A percentile compares a stretch with the other conserved stretches of the same genome.
Conservation (phyloP, 2,113 vertebrate genomes). For the Aythya baeri region DNA sequence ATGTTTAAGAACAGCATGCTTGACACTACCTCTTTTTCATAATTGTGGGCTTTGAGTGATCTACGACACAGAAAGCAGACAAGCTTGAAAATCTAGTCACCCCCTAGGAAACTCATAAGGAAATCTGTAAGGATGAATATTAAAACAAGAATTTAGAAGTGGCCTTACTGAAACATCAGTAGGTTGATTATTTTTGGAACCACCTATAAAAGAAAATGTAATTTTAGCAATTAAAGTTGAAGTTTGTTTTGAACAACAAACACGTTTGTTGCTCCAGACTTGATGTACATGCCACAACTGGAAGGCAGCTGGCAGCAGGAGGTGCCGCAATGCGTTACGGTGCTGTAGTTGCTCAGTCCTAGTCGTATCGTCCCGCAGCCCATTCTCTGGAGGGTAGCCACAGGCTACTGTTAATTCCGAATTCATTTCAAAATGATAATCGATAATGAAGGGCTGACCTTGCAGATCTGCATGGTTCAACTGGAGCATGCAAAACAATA, state of each 20-base stretch:
- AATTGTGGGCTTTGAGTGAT: not conserved
- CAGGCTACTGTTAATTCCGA: not conserved
- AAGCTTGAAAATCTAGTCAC: not conserved
- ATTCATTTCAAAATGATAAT: not conserved
- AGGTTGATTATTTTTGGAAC: not conserved
- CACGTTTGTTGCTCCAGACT: not conserved
- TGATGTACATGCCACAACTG: not conserved
- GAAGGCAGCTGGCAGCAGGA: not conserved
- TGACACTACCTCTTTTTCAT: not conserved
- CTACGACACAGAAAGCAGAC: not conserved
- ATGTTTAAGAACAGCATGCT: not conserved
- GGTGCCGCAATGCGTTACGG: not conserved
- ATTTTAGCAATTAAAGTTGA: not conserved
- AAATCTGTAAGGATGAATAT: not conserved
- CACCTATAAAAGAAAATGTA: not conserved
- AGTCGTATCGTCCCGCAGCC: not conserved
- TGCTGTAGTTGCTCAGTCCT: not conserved
- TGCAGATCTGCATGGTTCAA: not conserved
- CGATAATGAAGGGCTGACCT: not conserved
- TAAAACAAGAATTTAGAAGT: not conserved
- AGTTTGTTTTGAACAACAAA: conserved; percentile 8
- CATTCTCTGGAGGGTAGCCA: not conserved
- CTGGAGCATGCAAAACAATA: fast-evolving
- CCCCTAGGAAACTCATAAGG: not conserved
- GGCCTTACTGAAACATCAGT: not conserved